Conservation (phyloP, 2,113 vertebrate genomes). For the Cebidichthys violaceus region DNA sequence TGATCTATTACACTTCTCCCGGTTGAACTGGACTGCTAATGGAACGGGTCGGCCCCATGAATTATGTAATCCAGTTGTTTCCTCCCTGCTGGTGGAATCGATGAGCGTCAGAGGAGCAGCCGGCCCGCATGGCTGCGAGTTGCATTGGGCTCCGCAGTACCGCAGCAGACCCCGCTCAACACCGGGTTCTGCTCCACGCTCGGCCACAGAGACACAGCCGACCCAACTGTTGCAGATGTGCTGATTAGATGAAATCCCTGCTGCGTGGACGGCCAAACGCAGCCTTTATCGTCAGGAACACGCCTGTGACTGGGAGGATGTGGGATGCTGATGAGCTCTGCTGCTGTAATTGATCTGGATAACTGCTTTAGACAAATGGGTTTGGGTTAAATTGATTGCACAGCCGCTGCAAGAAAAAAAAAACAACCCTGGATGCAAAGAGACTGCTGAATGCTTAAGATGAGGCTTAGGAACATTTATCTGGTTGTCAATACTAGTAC, state of each 20-base stretch:
- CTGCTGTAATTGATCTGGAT: constrained; percentile 63
- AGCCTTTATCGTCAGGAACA: constrained; percentile 25
- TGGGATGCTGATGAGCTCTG: constrained; percentile 62
- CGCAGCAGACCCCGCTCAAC: constrained; percentile 39
- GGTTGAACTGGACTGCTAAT: constrained; percentile 41
- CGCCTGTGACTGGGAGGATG: constrained; percentile 33
- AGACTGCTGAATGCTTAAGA: constrained; percentile 43
- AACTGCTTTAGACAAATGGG: constrained; percentile 63
- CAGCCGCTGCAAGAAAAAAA: constrained; percentile 8
- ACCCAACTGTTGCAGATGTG: constrained; percentile 67
- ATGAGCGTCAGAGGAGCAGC: constrained; percentile 56
- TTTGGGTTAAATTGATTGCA: constrained; percentile 62
- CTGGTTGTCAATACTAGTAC: constrained; percentile 23
- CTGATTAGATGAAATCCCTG: constrained; percentile 59
- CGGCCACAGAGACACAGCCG: constrained; percentile 48
- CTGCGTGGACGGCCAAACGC: constrained; percentile 37
- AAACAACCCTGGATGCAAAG: constrained; percentile 14
- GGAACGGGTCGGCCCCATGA: constrained; percentile 56
- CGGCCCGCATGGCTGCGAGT: constrained; percentile 36
- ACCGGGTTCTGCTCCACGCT: constrained; percentile 48
- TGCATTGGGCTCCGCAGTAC: constrained; percentile 69
- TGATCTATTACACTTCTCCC: constrained; percentile 15
- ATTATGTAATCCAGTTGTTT: constrained; percentile 78
- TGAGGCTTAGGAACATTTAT: constrained; percentile 31
- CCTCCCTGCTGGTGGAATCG: constrained; percentile 55